Evolutionary conservation across 2,797 vertebrate species (phyloP).

Genomic region (Chrysocyon brachyurus): DNA sequence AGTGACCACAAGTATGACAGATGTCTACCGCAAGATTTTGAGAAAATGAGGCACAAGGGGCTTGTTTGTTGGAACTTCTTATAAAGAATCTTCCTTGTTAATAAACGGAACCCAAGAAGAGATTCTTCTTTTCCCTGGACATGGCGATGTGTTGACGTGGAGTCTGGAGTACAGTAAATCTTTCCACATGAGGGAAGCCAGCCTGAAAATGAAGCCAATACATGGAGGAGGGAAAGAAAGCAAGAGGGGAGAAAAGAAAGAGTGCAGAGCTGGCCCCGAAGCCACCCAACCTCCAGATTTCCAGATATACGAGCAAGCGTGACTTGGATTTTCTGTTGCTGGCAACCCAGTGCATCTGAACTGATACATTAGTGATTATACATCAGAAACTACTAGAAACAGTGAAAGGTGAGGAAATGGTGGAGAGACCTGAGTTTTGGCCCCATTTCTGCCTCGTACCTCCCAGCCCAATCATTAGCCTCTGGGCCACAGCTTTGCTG

Average conservation of each 20-base stretch:
- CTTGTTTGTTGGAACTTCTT: background rate
- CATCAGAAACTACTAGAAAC: background rate
- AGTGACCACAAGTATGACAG: background rate
- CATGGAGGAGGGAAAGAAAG: background rate
- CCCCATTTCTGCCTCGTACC: background rate
- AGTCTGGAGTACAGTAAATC: background rate
- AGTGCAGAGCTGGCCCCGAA: background rate
- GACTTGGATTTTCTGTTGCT: background rate
- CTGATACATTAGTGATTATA: rapidly evolving
- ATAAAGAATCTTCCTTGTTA: background rate
- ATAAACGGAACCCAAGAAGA: background rate
- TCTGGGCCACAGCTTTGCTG: background rate
- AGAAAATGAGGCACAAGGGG: background rate
- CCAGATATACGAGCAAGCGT: background rate
- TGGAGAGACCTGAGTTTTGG: background rate
- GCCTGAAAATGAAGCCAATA: background rate
- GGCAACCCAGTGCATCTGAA: background rate
- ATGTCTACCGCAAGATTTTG: background rate
- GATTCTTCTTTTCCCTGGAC: background rate
- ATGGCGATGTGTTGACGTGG: background rate
- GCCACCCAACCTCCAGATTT: background rate
- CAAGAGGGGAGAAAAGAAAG: background rate
- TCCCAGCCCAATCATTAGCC: background rate
- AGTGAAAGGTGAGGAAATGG: background rate
- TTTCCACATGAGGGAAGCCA: background rate